Conservation (phyloP, 1,140 invertebrate species). For the Ceratina australensis region DNA sequence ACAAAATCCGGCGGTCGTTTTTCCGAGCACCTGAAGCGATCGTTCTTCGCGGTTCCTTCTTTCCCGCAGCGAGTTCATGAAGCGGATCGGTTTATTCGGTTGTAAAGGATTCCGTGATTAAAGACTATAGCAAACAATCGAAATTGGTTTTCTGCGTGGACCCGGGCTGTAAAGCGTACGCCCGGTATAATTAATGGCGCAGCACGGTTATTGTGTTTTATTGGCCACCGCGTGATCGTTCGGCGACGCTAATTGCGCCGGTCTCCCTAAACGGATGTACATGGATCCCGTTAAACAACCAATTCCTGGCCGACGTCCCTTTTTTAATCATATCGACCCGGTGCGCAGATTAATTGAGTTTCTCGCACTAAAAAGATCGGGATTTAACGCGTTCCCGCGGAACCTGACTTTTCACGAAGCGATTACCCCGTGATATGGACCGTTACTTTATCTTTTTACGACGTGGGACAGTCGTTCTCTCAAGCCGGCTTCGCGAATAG, state of each 20-base stretch:
- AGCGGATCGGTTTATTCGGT: constrained; percentile 30
- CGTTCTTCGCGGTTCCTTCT: background rate
- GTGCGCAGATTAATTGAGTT: constrained; percentile 2
- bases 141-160: constrained; percentile 45
- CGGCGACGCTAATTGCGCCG: constrained; percentile 28
- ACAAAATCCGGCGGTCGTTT: constrained; percentile 1
- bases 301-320: background rate
- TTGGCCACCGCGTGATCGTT: constrained; percentile 41
- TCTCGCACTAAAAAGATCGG: background rate
- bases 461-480: no score
- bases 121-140: constrained; percentile 38
- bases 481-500: no score
- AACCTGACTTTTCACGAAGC: no score
- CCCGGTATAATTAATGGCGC: constrained; percentile 40
- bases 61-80: background rate
- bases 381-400: no score
- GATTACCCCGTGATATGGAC: no score
- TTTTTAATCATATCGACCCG: background rate
- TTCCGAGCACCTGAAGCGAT: background rate
- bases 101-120: constrained; percentile 40
- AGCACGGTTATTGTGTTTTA: constrained; percentile 41
- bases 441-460: no score
- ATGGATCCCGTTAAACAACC: constrained; percentile 7
- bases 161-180: constrained; percentile 7
- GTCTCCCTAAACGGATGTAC: background rate